A percentile compares a stretch with the other conserved stretches of the same genome.
These are phyloP conservation scores for Cossypha caffra DNA, from an alignment of 2,797 vertebrate genomes.

Conservation along the genomic window DNA sequence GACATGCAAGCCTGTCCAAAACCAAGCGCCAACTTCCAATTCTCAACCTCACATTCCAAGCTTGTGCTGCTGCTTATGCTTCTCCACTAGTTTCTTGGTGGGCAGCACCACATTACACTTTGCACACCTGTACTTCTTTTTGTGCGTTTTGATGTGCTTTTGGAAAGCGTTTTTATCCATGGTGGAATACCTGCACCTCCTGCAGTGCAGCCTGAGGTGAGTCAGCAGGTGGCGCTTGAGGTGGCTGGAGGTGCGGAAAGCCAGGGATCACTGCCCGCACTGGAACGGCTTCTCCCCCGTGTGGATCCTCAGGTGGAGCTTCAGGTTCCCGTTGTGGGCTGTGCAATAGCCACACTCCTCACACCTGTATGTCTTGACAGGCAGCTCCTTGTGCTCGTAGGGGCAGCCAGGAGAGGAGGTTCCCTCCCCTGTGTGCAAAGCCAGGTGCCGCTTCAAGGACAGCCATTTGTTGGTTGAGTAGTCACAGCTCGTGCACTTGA, in stretches of 20 bases:
- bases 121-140: not conserved
- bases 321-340: constrained; percentile 1
- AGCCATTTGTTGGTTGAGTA: constrained; percentile 36
- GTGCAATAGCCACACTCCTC: constrained; percentile 57
- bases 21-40: rapidly evolving
- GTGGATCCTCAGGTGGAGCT: constrained; percentile 42
- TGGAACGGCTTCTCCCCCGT: constrained; percentile 46
- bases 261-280: not conserved
- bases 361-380: constrained; percentile 10
- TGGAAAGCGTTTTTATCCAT: not conserved
- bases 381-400: not conserved
- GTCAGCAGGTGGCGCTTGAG: constrained; percentile 47
- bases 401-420: not conserved
- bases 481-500: constrained; percentile 38
- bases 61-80: not conserved
- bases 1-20: not conserved
- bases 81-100: not conserved
- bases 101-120: not conserved
- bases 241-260: constrained; percentile 65
- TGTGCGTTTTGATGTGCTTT: not conserved
- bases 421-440: not conserved
- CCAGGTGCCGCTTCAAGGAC: constrained; percentile 39
- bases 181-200: not conserved
- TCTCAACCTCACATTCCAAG: not conserved
- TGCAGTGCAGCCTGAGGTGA: constrained; percentile 3